A percentile compares a stretch with the other conserved stretches of the same genome.
phyloP scores from a whole-genome alignment of 2,888 invertebrate genomes.

The Phengaris arion region DNA sequence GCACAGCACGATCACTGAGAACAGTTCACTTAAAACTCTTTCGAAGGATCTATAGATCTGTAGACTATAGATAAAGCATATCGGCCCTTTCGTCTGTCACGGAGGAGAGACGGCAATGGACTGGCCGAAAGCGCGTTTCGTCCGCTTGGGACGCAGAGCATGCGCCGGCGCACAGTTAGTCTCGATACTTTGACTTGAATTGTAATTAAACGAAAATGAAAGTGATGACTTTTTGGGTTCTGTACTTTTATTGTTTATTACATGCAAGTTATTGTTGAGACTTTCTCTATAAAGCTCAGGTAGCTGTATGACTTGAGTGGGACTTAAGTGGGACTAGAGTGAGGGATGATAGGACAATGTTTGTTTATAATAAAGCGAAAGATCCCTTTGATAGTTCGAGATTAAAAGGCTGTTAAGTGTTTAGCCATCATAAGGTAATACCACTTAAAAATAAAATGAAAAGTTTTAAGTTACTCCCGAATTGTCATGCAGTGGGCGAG shows the following conservation, averaged over 20 bases:
- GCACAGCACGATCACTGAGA: constrained; percentile 47
- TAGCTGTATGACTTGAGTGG: no score
- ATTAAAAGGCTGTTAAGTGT: no score
- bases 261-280: background rate
- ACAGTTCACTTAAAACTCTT: constrained; percentile 40
- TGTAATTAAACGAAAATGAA: constrained; percentile 69
- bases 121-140: constrained; percentile 65
- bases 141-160: constrained; percentile 63
- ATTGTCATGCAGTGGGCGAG: no score
- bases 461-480: no score
- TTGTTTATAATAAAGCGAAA: no score
- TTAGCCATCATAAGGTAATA: no score
- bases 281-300: background rate
- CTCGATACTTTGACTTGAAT: constrained; percentile 68
- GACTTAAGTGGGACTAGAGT: no score
- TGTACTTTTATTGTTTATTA: constrained; percentile 7
- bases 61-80: constrained; percentile 45
- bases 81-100: constrained; percentile 69
- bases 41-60: constrained; percentile 23
- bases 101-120: constrained; percentile 70
- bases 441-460: no score
- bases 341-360: no score
- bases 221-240: constrained; percentile 48
- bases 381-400: no score
- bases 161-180: constrained; percentile 49